Conservation (phyloP, 1,140 invertebrate species). For the Cheumatopsyche charites region DNA sequence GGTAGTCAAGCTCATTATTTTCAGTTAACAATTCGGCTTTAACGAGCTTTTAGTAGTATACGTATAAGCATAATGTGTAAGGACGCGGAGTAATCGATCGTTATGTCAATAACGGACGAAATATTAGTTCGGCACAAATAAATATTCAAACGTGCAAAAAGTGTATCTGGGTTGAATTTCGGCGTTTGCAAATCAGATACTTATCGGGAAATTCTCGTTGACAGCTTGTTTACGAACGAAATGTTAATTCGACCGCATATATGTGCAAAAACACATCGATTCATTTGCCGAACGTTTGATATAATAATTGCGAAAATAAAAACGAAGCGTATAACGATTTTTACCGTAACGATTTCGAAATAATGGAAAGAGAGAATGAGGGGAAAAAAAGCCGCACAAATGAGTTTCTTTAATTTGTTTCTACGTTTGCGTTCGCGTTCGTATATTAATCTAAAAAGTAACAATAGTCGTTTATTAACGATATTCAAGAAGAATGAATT, state of each 20-base stretch:
- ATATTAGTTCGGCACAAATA: background rate
- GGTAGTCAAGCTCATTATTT: conserved; percentile 7
- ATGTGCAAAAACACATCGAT: too few relatives aligned
- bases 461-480: conserved; percentile 20
- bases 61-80: background rate
- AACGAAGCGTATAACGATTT: too few relatives aligned
- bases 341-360: too few relatives aligned
- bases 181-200: conserved; percentile 9
- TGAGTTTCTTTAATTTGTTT: too few relatives aligned
- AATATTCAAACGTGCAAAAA: background rate
- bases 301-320: too few relatives aligned
- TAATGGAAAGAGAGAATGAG: too few relatives aligned
- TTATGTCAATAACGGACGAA: background rate
- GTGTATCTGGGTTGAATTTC: conserved; percentile 20
- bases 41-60: conserved; percentile 3
- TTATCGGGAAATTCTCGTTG: conserved; percentile 2
- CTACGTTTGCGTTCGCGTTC: too few relatives aligned
- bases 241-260: background rate
- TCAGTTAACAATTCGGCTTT: background rate
- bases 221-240: conserved; percentile 6
- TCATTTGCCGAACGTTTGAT: too few relatives aligned
- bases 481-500: conserved; percentile 36
- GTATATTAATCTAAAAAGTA: background rate
- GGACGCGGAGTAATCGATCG: too few relatives aligned
- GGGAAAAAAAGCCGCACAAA: too few relatives aligned